Evolutionary conservation across 2,888 invertebrate genomes (phyloP), one percentile per base, ranked within the genome.

Genomic region (Nomada hirtipes): DNA sequence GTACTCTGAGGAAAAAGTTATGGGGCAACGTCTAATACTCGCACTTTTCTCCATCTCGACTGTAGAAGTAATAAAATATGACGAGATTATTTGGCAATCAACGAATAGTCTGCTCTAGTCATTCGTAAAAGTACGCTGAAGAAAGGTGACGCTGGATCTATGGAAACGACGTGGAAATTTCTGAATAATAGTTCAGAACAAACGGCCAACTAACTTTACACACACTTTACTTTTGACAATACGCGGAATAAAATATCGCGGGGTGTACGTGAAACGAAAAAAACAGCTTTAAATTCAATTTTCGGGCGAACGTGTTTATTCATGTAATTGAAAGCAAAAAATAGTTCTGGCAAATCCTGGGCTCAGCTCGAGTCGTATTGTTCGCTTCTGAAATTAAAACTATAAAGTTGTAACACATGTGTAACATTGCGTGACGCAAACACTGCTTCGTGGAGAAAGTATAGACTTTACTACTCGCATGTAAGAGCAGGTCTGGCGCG

Each of bases 351-450:
- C 18, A 55, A 59, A 67, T 78, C 20, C 10, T 7, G 18, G 4
- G 2, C 13, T 18, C 18, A 53, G 29, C 47, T 63, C 13, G 23
- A 11, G 44, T 26, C n/a, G 15, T 15, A 15, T 70, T 55, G 55
- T 50, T 42, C 13, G 61, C 59, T 61, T n/a, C 55, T 72, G 61
- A 47, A 72, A 80, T 67, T 67, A 71, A 72, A 67, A 79, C 65
- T 55, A 72, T 72, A 72, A 67, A 79, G 65, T 60, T 60, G 72
- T 50, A 61, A 61, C 67, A 79, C 72, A 63, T 70, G 70, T 60
- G 72, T 72, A 67, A 73, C 72, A 72, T 79, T 67, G 79, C 79
- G 72, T 80, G 79, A 72, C 65, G 72, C 79, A 50, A 60, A 67
- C 65, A 67, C 55, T 18, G 50, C 72, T 36, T 53, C 15, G 65